These are phyloP conservation scores for Eupithecia inturbata DNA, from an alignment of 2,888 invertebrate species.

Conservation along the genomic window DNA sequence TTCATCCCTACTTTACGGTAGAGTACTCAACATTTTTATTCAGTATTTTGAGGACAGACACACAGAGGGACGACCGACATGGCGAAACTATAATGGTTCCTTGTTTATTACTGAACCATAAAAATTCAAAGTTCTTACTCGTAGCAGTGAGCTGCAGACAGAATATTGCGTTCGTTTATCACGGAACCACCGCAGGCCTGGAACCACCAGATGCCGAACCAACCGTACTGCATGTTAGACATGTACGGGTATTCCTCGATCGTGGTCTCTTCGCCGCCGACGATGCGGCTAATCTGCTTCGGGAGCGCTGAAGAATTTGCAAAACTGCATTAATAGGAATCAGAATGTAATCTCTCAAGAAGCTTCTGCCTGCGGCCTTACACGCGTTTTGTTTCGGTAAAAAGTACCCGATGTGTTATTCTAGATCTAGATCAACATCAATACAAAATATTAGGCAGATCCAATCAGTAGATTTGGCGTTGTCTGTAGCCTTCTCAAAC, in stretches of 20 bases:
- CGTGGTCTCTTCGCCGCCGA: slow-evolving; percentile 58
- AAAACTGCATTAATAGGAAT: background rate
- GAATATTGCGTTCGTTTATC: slow-evolving; percentile 50
- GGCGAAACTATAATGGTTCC: too few species aligned
- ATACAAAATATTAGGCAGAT: too few species aligned
- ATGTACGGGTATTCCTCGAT: slow-evolving; percentile 63
- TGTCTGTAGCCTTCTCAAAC: too few species aligned
- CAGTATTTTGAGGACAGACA: too few species aligned
- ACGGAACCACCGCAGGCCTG: slow-evolving; percentile 63
- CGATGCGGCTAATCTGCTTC: slow-evolving; percentile 54
- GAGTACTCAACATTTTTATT: too few species aligned
- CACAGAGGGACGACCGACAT: too few species aligned
- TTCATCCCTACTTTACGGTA: too few species aligned
- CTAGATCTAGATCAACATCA: too few species aligned
- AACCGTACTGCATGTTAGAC: slow-evolving; percentile 59
- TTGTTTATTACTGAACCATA: background rate
- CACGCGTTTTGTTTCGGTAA: too few species aligned
- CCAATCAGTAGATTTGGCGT: too few species aligned
- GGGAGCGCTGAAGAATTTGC: slow-evolving; percentile 54
- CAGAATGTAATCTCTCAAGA: background rate
- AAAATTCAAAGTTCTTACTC: slow-evolving; percentile 50
- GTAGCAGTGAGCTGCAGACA: slow-evolving; percentile 68
- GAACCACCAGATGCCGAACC: slow-evolving; percentile 52
- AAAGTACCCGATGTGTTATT: too few species aligned
- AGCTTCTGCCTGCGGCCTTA: too few species aligned